Base-by-base conservation (phyloP, 2,797 vertebrate genomes). In the Enoplosus armatus region DNA sequence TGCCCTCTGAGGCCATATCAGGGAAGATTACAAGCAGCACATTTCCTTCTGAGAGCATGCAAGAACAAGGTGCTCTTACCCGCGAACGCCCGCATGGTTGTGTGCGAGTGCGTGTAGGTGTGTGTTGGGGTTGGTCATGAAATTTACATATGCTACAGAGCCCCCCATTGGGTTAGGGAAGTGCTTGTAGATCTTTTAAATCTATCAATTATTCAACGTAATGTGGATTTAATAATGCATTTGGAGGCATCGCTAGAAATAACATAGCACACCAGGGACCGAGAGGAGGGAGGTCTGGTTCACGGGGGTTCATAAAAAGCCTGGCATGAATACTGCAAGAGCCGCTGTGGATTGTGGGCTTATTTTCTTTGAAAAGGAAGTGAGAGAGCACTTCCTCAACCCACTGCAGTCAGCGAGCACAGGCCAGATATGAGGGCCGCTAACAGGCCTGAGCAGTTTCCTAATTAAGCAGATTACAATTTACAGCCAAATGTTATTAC, bases 151-250 rank as follows among this genome's bases (percentile, higher is more conserved):
- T 83, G 87, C 86, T 89, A 89, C 80, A 90, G 80, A 83, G 62
- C 63, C 80, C 85, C 77, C 77, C 72, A 16, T 31, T 54, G 88
- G 83, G 83, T 86, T 89, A 79, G 91, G 68, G 86, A 89, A 93
- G 90, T 89, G 93, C 90, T 92, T 94, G 92, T 92, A 93, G 90
- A 93, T 94, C 91, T 93, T 93, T 93, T 93, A 91, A 91, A 93
- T 86, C 78, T 39, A 92, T 95, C 88, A 93, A 95, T 94, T 91
- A 95, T 94, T 93, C 90, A 94, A 35, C 85, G 80, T 93, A 93
- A 94, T 91, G 89, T 94, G 91, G 90, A 91, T 93, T 94, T 93
- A 93, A 93, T 94, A 94, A 95, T 94, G 93, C 90, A 95, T 93
- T 87, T 45, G 33, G 89, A 90, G 87, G 90, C 93, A 89, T 78